These are phyloP conservation scores for Helleia helle DNA, from an alignment of 2,888 invertebrate genomes.

Conservation along the genomic window DNA sequence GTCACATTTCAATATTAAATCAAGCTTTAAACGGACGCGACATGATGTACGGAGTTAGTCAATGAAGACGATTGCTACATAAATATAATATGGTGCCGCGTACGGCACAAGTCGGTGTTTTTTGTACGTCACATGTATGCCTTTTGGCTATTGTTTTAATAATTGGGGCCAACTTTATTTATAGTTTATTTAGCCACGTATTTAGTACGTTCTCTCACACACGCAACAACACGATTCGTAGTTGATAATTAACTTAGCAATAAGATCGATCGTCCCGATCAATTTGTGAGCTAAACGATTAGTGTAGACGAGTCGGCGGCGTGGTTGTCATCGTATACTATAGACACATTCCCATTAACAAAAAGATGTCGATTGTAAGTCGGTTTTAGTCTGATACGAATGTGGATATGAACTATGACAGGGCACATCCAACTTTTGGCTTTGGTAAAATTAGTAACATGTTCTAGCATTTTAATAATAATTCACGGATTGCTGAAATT, in stretches of 20 bases:
- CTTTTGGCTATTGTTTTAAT: constrained; percentile 15
- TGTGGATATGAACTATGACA: too few relatives aligned
- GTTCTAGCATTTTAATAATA: too few relatives aligned
- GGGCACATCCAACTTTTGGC: too few relatives aligned
- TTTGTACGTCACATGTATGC: not conserved
- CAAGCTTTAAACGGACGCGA: not conserved
- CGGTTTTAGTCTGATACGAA: not conserved
- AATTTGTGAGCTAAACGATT: too few relatives aligned
- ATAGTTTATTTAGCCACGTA: constrained; percentile 6
- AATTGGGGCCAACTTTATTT: constrained; percentile 24
- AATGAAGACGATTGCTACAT: not conserved
- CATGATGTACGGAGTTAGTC: not conserved
- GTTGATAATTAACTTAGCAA: constrained; percentile 2
- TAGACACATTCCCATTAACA: too few relatives aligned
- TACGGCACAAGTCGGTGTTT: not conserved
- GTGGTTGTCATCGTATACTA: not conserved
- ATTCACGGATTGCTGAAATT: too few relatives aligned
- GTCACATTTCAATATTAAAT: not conserved
- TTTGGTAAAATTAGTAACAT: too few relatives aligned
- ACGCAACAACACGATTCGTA: too few relatives aligned
- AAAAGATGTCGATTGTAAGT: not conserved
- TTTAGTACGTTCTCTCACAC: not conserved
- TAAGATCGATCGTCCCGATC: not conserved
- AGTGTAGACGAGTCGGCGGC: not conserved
- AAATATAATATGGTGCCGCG: not conserved